Evolutionary conservation across 2,797 vertebrate genomes (phyloP), one percentile per base, ranked within the genome.

Genomic region (Syngnathus rostellatus): DNA sequence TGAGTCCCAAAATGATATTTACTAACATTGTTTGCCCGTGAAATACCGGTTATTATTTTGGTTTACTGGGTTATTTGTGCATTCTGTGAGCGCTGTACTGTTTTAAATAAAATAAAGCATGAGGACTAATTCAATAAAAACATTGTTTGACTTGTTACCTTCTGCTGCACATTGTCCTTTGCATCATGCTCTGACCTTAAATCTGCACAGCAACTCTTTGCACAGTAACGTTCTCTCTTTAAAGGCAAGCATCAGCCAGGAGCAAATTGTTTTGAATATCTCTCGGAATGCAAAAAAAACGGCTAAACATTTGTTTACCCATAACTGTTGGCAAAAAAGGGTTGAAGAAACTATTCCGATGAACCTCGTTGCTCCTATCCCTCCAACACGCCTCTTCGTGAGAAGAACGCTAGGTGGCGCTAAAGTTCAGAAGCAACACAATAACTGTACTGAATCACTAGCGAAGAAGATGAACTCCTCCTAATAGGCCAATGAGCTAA

Each of bases 61-160:
- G 31, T 31, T 38, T 37, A 38, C 46, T 14, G 64, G 38, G 45
- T 71, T 62, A 21, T 53, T 25, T 37, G 31, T 31, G 31, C 65
- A 61, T 10, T 2, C 75, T 73, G 75, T 75, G 62, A 67, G 62
- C 8, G 68, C 17, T 1, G 41, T 43, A 11, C 11, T 68, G 19
- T 76, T 25, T 76, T 67, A 25, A 76, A 81, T 77, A 80, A 79
- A 82, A 66, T 74, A 31, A 31, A 31, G 31, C 31, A 53, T 1
- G 19, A 45, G 72, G 62, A 74, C 55, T 75, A 58, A 25, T 41
- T 62, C 8, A 55, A 40, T 64, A 19, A 65, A 66, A 41, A 50
- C 19, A 3, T 25, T 57, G 9, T 14, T 14, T 57, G 0, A 16
- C 40, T 25, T 41, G 43, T 55, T 21, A 8, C 8, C 31, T 31